Base-by-base conservation (phyloP, 1,140 invertebrate species). In the Cardiocondyla obscurior region DNA sequence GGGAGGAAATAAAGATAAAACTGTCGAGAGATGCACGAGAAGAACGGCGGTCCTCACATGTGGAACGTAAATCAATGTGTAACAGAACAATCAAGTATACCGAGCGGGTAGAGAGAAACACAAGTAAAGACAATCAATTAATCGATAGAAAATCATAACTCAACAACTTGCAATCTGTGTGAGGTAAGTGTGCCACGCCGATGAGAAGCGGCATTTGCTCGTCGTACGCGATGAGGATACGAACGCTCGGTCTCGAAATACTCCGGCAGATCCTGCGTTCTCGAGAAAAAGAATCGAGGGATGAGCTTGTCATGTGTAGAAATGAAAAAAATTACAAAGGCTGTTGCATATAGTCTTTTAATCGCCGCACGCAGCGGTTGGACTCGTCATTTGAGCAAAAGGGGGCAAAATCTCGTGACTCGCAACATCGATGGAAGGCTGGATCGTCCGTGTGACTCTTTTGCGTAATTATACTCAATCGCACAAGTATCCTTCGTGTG, bases 91-190 rank as follows among this genome's bases (percentile, higher is more conserved):
- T 82, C 58, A 89, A 87, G 84, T 73, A 91, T 89, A 94, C 91
- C 89, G 90, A 93, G 93, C 93, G 94, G 94, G 94, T 94, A 94
- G 94, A 94, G 94, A 94, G 94, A 93, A 92, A 93, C 89, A 91
- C 89, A 93, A 88, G 77, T 86, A 90, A 85, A 83, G 88, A 90
- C 76, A 91, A 69, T 79, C 77, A 89, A 91, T 89, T 60, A 90
- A 91, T 90, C 70, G 82, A 93, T 81, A 92, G 77, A 91, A 89
- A 88, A 91, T 89, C 83, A 93, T 76, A 91, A 92, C 74, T 87
- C 83, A 89, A 90, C 82, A 90, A 91, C 62, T 89, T 85, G 81
- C 82, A 89, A 86, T 81, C 86, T 65, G 86, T 90, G 89, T 91
- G 87, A 58, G 62, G 10, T 39, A 42, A n/a, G 74, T 67, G 74